Evolutionary conservation across 2,797 vertebrate species (phyloP), one percentile per base, ranked within the genome.

Genomic region (Sparus aurata): DNA sequence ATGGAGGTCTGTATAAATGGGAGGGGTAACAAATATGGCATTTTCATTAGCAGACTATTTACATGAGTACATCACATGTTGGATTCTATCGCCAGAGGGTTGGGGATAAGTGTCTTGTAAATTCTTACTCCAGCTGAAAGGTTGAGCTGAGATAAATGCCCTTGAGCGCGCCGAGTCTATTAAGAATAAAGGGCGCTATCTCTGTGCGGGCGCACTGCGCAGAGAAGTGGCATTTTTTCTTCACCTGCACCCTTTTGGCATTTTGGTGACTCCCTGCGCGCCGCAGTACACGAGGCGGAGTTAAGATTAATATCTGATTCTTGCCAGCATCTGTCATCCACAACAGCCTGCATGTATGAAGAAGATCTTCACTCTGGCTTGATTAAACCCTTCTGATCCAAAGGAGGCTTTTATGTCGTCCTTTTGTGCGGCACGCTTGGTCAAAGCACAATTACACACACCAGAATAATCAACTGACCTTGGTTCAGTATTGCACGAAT

Each of bases 121-220:
- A 81, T 52, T 85, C 55, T 55, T 74, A 68, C 49, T 83, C 45
- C 50, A 64, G 67, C 70, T 80, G 45, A 73, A 76, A 76, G 64
- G 53, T 60, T 80, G 77, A 75, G 75, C 55, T 50, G 61, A 80
- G 74, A 85, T 66, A 80, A 87, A 88, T 27, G 52, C 64, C 62
- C 75, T 66, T 45, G 59, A 80, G 50, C 81, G 75, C 9, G 20
- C 23, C 2, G 23, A 57, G 62, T 69, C 57, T 45, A 54, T 73
- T 67, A 59, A 68, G 38, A 88, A 69, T 46, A 67, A 75, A 68
- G 16, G 64, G 23, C 60, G 85, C 57, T 18, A 47, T 82, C 41
- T 71, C 38, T 8, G 27, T 30, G 60, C 13, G 4, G 15, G 52
- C 23, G 23, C 27, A 50, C 59, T n/a, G 53, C 8, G 10, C 12